Evolutionary conservation across 2,113 vertebrate genomes (phyloP).

Genomic region (Leucopsar rothschildi): DNA sequence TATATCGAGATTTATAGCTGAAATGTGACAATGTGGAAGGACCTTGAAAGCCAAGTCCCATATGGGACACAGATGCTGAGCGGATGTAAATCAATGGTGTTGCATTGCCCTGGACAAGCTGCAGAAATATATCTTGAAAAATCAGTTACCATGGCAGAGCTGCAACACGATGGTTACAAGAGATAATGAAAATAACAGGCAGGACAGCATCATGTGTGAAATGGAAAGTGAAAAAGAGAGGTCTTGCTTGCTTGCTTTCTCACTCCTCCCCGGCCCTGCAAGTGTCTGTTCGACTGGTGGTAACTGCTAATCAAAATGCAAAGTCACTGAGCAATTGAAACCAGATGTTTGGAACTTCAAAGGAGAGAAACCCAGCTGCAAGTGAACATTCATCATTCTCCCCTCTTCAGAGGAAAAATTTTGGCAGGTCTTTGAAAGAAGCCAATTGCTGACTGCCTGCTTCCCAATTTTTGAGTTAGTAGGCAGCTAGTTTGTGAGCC

Average conservation of each 20-base stretch:
- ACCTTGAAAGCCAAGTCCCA: slow-evolving; percentile 53
- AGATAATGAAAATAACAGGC: slow-evolving; percentile 49
- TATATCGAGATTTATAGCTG: slow-evolving; percentile 58
- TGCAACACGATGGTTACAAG: neutral
- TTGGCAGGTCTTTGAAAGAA: slow-evolving; percentile 71
- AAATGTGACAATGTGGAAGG: slow-evolving; percentile 54
- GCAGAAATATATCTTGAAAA: slow-evolving; percentile 40
- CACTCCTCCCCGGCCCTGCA: neutral
- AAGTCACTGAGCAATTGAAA: slow-evolving; percentile 70
- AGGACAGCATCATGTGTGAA: neutral
- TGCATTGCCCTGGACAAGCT: slow-evolving; percentile 19
- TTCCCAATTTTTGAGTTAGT: slow-evolving; percentile 28
- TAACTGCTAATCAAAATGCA: slow-evolving; percentile 71
- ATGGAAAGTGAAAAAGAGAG: slow-evolving; percentile 59
- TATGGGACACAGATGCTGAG: slow-evolving; percentile 50
- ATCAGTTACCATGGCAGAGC: slow-evolving; percentile 52
- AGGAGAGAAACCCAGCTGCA: slow-evolving; percentile 66
- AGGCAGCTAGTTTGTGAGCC: neutral
- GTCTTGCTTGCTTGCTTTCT: slow-evolving; percentile 14
- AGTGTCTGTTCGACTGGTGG: slow-evolving; percentile 52
- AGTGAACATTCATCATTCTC: slow-evolving; percentile 54
- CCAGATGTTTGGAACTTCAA: slow-evolving; percentile 81
- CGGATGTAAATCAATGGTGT: slow-evolving; percentile 46
- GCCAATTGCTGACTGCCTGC: slow-evolving; percentile 50
- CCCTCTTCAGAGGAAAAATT: slow-evolving; percentile 54